Percentiles rank a stretch among this genome's conserved stretches.
phyloP scores from a whole-genome alignment of 2,888 invertebrate species.

The Torymus texanus region DNA sequence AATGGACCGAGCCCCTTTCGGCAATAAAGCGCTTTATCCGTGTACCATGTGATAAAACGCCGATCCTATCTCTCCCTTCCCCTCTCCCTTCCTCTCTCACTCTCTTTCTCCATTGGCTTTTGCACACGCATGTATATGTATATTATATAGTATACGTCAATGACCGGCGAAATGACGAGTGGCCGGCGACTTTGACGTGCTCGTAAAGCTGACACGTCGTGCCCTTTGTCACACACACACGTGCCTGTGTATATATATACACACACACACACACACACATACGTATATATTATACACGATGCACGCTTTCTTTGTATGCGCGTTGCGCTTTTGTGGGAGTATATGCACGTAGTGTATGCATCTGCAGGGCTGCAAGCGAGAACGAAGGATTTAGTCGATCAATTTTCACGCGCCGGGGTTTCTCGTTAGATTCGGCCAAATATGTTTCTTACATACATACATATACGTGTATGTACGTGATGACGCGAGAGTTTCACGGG shows the following conservation, averaged over 20 bases:
- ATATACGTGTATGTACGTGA: no score
- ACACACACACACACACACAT: no score
- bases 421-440: no score
- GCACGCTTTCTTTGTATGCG: no score
- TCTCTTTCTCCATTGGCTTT: constrained; percentile 4
- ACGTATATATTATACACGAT: no score
- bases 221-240: constrained; percentile 14
- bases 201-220: constrained; percentile 55
- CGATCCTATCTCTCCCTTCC: constrained; percentile 55
- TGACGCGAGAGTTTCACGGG: no score
- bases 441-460: no score
- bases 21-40: constrained; percentile 14
- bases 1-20: neutral
- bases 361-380: no score
- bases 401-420: no score
- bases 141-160: constrained; percentile 51
- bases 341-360: no score
- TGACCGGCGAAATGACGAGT: constrained; percentile 63
- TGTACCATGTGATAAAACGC: constrained; percentile 61
- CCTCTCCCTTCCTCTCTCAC: constrained; percentile 28
- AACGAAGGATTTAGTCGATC: no score
- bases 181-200: constrained; percentile 60
- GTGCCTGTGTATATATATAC: neutral
- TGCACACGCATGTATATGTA: constrained; percentile 33
- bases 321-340: no score